These are phyloP conservation scores for Homalodisca vitripennis DNA, from an alignment of 1,140 invertebrate genomes.

Conservation along the genomic window DNA sequence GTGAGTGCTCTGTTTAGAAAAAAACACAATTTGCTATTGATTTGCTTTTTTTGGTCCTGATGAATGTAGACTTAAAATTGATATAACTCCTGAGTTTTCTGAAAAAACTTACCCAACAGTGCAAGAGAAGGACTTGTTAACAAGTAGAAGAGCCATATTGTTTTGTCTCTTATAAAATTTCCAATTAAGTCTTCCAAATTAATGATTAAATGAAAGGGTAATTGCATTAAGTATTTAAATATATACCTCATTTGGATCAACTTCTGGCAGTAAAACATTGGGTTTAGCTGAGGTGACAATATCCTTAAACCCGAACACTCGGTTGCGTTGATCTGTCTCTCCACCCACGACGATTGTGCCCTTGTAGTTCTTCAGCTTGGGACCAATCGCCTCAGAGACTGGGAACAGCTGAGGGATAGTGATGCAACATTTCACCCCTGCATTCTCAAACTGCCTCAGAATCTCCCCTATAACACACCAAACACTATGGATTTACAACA, in stretches of 20 bases:
- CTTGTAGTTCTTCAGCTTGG: constrained; percentile 59
- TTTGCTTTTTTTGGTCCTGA: too few relatives aligned
- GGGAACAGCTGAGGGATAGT: constrained; percentile 64
- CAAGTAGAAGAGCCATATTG: too few relatives aligned
- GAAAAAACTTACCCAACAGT: too few relatives aligned
- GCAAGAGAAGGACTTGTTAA: too few relatives aligned
- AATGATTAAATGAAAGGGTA: too few relatives aligned
- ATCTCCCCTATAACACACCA: constrained; percentile 62
- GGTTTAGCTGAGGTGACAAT: constrained; percentile 50
- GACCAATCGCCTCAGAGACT: constrained; percentile 54
- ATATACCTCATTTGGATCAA: constrained; percentile 22
- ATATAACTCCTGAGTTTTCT: too few relatives aligned
- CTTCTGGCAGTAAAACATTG: constrained; percentile 30
- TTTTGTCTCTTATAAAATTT: too few relatives aligned
- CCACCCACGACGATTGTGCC: constrained; percentile 72
- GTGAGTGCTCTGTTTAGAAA: too few relatives aligned
- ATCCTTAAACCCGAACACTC: constrained; percentile 54
- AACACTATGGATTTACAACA: too few relatives aligned
- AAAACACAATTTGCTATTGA: too few relatives aligned
- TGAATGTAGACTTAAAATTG: too few relatives aligned
- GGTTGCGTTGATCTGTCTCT: constrained; percentile 52
- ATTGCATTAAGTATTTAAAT: neutral
- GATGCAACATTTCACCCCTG: constrained; percentile 62
- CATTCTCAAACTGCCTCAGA: constrained; percentile 64
- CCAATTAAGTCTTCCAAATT: too few relatives aligned